phyloP scores from a whole-genome alignment of 23 tunicate species.

The Styela clava region DNA sequence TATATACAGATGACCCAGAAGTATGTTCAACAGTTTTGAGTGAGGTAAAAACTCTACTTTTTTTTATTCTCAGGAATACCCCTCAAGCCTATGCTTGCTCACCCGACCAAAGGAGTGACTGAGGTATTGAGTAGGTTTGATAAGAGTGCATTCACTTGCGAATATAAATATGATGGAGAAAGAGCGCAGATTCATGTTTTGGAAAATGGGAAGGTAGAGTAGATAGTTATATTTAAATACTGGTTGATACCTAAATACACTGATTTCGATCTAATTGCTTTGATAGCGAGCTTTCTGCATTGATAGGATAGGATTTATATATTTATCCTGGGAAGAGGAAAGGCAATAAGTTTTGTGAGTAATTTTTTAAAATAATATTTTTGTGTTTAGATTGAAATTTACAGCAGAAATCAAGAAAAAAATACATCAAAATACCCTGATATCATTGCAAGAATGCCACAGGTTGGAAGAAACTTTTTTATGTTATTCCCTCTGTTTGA shows the following conservation, averaged over 20 bases:
- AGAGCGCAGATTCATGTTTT: slow-evolving; percentile 94
- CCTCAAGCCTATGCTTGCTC: slow-evolving; percentile 96
- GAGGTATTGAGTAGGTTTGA: slow-evolving; percentile 84
- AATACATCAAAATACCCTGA: slow-evolving; percentile 99
- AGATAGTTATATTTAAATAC: too few relatives aligned
- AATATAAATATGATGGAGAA: slow-evolving; percentile 97
- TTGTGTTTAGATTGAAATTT: slow-evolving; percentile 56
- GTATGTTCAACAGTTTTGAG: too few relatives aligned
- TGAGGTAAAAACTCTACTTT: too few relatives aligned
- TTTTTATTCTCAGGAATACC: slow-evolving; percentile 53
- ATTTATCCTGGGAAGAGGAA: too few relatives aligned
- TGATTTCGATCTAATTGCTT: too few relatives aligned
- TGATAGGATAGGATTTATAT: too few relatives aligned
- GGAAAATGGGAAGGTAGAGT: slow-evolving; percentile 56
- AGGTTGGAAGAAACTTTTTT: slow-evolving; percentile 1
- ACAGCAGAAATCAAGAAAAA: slow-evolving; percentile 92
- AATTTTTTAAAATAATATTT: neutral
- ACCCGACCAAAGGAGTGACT: slow-evolving; percentile 94
- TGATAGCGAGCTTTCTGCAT: too few relatives aligned
- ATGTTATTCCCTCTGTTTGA: neutral
- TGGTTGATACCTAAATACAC: too few relatives aligned
- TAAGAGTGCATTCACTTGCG: slow-evolving; percentile 87
- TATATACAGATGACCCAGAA: too few relatives aligned
- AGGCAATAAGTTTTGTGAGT: too few relatives aligned
- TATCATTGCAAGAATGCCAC: slow-evolving; percentile 72